Conservation (phyloP, 2,797 vertebrate species). For the Bufotes viridis region DNA sequence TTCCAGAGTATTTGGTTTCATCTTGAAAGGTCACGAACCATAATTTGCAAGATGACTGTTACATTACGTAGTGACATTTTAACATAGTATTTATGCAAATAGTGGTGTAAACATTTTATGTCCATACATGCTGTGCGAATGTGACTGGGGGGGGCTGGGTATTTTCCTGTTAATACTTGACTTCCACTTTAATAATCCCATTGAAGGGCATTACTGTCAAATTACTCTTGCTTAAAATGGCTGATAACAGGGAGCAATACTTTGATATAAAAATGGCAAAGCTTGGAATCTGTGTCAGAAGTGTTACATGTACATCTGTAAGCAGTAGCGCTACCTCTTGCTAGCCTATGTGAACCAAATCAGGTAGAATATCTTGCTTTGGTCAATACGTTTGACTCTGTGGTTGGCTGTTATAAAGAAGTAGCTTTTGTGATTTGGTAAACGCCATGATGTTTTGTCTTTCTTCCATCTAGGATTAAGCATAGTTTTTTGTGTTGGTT, state of each 20-base stretch:
- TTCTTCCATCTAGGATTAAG: neutral
- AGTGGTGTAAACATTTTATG: neutral
- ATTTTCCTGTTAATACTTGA: neutral
- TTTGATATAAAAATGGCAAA: neutral
- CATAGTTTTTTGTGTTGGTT: neutral
- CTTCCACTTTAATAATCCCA: neutral
- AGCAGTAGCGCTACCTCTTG: neutral
- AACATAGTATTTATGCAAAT: neutral
- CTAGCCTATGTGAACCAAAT: neutral
- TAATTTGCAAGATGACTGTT: neutral
- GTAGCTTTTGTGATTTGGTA: neutral
- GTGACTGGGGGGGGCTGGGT: neutral
- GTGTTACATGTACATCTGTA: neutral
- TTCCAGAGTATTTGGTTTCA: neutral
- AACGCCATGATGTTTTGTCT: neutral
- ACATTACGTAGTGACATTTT: too few relatives aligned
- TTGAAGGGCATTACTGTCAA: neutral
- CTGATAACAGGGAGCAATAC: slow-evolving; percentile 28
- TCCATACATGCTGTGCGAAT: neutral
- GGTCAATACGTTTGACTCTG: neutral
- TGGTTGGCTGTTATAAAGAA: neutral
- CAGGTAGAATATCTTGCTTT: neutral
- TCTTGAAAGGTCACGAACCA: neutral
- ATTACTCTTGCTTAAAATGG: neutral
- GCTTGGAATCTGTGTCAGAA: neutral